phyloP scores from a whole-genome alignment of 2,113 vertebrate genomes.

The Columbina picui region DNA sequence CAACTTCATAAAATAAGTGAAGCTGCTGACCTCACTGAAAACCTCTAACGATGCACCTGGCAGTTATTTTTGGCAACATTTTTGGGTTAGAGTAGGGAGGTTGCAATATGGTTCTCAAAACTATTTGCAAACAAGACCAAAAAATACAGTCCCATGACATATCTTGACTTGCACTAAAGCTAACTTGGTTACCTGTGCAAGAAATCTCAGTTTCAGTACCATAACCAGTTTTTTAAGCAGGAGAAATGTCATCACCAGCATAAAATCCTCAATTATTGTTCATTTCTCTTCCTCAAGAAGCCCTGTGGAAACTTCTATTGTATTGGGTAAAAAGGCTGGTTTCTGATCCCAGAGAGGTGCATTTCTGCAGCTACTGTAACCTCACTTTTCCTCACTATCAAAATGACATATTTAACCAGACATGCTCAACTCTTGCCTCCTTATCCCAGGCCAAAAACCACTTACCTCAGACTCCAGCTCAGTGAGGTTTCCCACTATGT shows the following conservation, averaged over 20 bases:
- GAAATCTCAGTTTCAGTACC: neutral
- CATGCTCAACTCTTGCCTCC: neutral
- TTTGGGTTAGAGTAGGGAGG: neutral
- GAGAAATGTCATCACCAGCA: neutral
- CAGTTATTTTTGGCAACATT: neutral
- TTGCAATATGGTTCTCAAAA: neutral
- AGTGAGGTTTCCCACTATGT: conserved; percentile 93
- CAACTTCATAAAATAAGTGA: neutral
- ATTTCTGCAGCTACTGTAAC: neutral
- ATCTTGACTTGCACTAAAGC: neutral
- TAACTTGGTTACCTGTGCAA: neutral
- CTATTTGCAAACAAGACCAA: neutral
- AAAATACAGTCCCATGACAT: neutral
- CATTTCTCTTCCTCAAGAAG: neutral
- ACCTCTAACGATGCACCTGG: neutral
- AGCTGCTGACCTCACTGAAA: neutral
- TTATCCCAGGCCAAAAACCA: neutral
- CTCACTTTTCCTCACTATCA: neutral
- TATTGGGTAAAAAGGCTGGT: neutral
- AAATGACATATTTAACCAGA: neutral
- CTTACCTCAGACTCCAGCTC: conserved; percentile 95
- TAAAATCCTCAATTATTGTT: neutral
- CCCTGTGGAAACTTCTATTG: neutral
- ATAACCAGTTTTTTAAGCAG: neutral
- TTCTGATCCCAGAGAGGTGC: neutral